These are phyloP conservation scores for Dermolepida albohirtum DNA, from an alignment of 2,888 invertebrate genomes.

Conservation along the genomic window DNA sequence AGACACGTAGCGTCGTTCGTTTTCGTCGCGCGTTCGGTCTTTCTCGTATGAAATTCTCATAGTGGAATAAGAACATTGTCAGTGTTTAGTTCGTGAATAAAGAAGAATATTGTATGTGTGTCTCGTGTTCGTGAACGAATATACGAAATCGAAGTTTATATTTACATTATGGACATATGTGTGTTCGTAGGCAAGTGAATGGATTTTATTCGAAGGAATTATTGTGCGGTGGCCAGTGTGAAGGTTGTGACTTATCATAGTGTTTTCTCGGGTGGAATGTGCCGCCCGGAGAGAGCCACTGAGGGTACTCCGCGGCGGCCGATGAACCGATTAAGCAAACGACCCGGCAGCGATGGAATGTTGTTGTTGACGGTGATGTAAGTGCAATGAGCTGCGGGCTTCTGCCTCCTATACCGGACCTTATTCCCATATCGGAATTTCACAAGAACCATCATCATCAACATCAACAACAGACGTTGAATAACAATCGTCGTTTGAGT, in stretches of 20 bases:
- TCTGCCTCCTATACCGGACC: conserved; percentile 64
- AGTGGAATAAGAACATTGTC: conserved; percentile 57
- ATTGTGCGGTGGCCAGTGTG: conserved; percentile 13
- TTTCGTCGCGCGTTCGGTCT: conserved; percentile 52
- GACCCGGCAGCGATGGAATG: conserved; percentile 39
- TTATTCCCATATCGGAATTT: conserved; percentile 64
- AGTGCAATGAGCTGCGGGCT: conserved; percentile 61
- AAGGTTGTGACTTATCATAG: conserved; percentile 23
- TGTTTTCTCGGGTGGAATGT: conserved; percentile 36
- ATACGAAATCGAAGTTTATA: conserved; percentile 31
- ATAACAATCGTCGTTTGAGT: conserved; percentile 49
- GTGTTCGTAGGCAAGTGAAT: conserved; percentile 21
- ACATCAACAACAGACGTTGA: conserved; percentile 45
- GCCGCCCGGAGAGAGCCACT: conserved; percentile 44
- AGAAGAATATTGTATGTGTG: conserved; percentile 53
- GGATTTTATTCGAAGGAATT: conserved; percentile 24
- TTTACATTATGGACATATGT: conserved; percentile 32
- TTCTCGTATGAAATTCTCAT: conserved; percentile 59
- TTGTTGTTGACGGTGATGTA: conserved; percentile 42
- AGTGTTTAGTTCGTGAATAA: conserved; percentile 57
- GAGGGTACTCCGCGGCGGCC: conserved; percentile 44
- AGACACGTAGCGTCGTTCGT: conserved; percentile 52
- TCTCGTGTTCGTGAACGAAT: conserved; percentile 41
- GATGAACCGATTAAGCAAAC: conserved; percentile 43
- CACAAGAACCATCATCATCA: conserved; percentile 57